Conservation (phyloP, 2,888 invertebrate genomes). For the Adelphocoris suturalis region DNA sequence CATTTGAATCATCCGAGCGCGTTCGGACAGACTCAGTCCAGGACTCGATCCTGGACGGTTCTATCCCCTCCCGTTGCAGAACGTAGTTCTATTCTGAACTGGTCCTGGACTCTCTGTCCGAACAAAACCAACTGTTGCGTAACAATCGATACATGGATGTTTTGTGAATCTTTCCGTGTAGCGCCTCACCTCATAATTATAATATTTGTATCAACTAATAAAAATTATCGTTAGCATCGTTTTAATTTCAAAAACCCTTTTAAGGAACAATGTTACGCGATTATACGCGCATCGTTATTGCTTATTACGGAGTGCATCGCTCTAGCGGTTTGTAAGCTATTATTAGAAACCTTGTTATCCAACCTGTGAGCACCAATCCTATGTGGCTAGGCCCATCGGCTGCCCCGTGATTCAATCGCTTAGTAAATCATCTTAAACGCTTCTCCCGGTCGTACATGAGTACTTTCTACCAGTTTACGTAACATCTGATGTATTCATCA, state of each 20-base stretch:
- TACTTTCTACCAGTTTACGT: conserved; percentile 1
- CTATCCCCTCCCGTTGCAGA: too few relatives aligned
- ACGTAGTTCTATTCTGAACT: too few relatives aligned
- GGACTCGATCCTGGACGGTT: too few relatives aligned
- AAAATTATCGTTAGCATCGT: neutral
- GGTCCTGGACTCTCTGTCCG: too few relatives aligned
- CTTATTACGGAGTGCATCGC: neutral
- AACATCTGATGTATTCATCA: conserved; percentile 21
- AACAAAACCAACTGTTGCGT: too few relatives aligned
- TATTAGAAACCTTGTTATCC: conserved; percentile 36
- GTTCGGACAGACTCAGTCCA: too few relatives aligned
- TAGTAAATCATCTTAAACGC: conserved; percentile 36
- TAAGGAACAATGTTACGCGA: neutral
- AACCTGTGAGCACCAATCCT: neutral
- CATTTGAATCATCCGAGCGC: too few relatives aligned
- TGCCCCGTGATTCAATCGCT: conserved; percentile 1
- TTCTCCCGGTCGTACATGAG: neutral
- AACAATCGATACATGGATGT: too few relatives aligned
- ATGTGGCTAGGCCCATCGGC: conserved; percentile 22
- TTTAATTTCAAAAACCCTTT: conserved; percentile 9
- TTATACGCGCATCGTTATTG: neutral
- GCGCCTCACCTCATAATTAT: too few relatives aligned
- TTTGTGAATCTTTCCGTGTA: too few relatives aligned
- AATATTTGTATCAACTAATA: too few relatives aligned
- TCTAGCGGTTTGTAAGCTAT: neutral